These are phyloP conservation scores for Harpagifer antarcticus DNA, from an alignment of 2,797 vertebrate genomes.

Conservation along the genomic window DNA sequence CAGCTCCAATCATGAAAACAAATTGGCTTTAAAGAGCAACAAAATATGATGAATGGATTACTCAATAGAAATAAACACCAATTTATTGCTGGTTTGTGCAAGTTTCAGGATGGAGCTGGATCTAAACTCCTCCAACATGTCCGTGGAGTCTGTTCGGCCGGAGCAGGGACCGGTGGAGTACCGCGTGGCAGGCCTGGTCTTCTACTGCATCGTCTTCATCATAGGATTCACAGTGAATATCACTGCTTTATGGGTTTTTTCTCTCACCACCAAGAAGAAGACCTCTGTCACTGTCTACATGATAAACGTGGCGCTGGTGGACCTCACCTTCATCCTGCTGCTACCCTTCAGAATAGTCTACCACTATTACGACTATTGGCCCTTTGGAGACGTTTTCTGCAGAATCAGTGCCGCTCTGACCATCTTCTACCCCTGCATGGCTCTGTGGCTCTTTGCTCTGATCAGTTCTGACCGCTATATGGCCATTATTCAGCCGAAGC, in stretches of 20 bases:
- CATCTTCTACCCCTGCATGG: constrained; percentile 94
- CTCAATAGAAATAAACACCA: constrained; percentile 1
- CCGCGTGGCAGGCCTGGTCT: constrained; percentile 87
- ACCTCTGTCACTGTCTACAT: constrained; percentile 96
- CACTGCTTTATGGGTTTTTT: constrained; percentile 96
- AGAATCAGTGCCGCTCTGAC: constrained; percentile 89
- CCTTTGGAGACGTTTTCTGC: constrained; percentile 92
- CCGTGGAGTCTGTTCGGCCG: constrained; percentile 11
- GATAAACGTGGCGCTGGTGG: constrained; percentile 95
- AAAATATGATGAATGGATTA: constrained; percentile 5
- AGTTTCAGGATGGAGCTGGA: constrained; percentile 64
- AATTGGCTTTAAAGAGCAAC: not conserved
- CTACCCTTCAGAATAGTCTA: constrained; percentile 94
- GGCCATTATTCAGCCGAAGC: constrained; percentile 95
- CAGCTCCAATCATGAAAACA: constrained; percentile 16
- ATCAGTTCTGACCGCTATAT: constrained; percentile 96
- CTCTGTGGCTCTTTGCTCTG: constrained; percentile 94
- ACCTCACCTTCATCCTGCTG: constrained; percentile 90
- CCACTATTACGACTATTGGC: constrained; percentile 88
- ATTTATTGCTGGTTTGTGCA: not conserved
- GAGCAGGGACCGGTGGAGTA: constrained; percentile 85
- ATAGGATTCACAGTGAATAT: constrained; percentile 92
- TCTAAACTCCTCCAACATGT: constrained; percentile 70
- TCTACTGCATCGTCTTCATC: constrained; percentile 89
- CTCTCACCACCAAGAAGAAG: constrained; percentile 95